Evolutionary conservation across 2,888 invertebrate species (phyloP).

Genomic region (Cryptocheilus praepositus): DNA sequence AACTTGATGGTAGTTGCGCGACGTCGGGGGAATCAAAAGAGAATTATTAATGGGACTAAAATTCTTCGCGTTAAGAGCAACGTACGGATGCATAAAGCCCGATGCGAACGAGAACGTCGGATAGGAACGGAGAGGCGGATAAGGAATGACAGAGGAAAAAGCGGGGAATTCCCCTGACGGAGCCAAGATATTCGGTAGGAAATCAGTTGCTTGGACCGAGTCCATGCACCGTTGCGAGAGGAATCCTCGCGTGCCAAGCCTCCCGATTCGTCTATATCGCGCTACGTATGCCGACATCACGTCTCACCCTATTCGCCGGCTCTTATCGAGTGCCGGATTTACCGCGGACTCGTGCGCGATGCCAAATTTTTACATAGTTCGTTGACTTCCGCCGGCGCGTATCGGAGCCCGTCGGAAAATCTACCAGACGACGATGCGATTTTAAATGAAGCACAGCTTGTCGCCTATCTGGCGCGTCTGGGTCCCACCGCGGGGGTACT

Average conservation of each 20-base stretch:
- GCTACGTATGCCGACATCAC: background rate
- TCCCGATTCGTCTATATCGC: constrained; percentile 3
- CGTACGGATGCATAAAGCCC: constrained; percentile 9
- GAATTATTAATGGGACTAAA: too few species aligned
- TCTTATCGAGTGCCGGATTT: constrained; percentile 19
- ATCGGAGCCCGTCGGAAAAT: too few species aligned
- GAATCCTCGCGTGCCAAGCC: constrained; percentile 40
- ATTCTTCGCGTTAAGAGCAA: background rate
- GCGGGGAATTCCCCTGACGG: constrained; percentile 20
- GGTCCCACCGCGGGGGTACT: too few species aligned
- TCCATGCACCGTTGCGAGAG: constrained; percentile 53
- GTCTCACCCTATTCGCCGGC: background rate
- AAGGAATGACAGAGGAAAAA: constrained; percentile 22
- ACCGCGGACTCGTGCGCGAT: constrained; percentile 37
- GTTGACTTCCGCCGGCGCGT: constrained; percentile 50
- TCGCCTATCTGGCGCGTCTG: too few species aligned
- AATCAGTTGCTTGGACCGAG: constrained; percentile 66
- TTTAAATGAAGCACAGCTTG: too few species aligned
- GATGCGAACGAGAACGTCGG: background rate
- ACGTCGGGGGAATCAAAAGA: too few species aligned
- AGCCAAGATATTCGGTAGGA: constrained; percentile 55
- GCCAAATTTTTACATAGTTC: constrained; percentile 65
- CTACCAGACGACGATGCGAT: too few species aligned
- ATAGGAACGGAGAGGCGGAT: constrained; percentile 2
- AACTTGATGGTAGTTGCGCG: too few species aligned